phyloP scores from a whole-genome alignment of 1,140 invertebrate species.

The Nasonia longicornis region DNA sequence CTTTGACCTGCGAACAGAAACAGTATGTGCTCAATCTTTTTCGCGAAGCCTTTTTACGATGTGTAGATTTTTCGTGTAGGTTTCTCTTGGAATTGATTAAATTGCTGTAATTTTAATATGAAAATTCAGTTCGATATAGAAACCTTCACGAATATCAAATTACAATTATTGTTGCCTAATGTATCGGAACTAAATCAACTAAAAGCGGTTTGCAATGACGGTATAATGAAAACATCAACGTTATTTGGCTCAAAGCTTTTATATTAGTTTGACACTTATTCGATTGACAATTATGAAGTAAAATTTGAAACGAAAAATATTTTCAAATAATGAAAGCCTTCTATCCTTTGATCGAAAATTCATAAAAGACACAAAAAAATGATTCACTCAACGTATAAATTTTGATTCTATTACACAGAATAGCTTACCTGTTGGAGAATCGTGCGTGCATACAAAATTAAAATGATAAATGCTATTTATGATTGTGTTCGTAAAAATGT shows the following conservation, averaged over 20 bases:
- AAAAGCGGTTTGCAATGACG: not conserved
- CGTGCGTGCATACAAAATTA: too few species aligned
- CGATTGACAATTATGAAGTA: not conserved
- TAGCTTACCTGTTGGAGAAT: too few species aligned
- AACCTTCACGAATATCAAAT: not conserved
- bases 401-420: too few species aligned
- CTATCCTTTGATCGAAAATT: not conserved
- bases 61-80: not conserved
- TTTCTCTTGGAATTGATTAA: not conserved
- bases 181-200: not conserved
- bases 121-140: not conserved
- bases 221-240: not conserved
- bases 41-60: not conserved
- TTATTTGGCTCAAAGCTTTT: not conserved
- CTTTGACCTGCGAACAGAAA: slow-evolving; percentile 21
- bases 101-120: too few species aligned
- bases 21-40: not conserved
- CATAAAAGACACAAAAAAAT: not conserved
- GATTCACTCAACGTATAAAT: not conserved
- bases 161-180: not conserved
- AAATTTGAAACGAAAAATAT: not conserved
- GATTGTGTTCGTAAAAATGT: too few species aligned
- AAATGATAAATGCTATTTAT: too few species aligned
- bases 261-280: not conserved
- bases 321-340: not conserved